Base-by-base conservation (phyloP, 2,888 invertebrate genomes). In the Pasiphila rectangulata region DNA sequence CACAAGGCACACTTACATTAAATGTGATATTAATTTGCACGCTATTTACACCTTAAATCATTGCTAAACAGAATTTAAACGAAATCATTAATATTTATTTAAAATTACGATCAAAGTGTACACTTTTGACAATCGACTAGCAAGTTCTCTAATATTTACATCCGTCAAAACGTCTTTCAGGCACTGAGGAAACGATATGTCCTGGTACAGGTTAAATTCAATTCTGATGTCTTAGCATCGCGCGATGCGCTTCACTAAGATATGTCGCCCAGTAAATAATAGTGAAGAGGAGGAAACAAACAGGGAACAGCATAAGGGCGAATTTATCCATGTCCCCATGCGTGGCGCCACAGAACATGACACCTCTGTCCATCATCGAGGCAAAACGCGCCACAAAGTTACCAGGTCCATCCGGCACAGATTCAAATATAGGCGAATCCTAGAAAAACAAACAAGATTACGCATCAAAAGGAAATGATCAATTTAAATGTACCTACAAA, bases 261-360 rank as follows among this genome's bases (percentile, higher is more conserved):
- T 92, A 92, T 46, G 90, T 88, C 55, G 90, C 90, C 92, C 91
- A 92, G 69, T 91, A 92, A 50, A 90, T 88, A 49, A 90, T 70
- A 29, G 90, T 83, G 64, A 92, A 92, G 2, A 91, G 79, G 21
- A 88, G 55, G 74, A 92, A 92, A 67, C 90, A 89, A 47, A 91
- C 51, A 0, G 92, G 92, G 68, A 92, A 92, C 27, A 91, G 51
- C 53, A 91, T 89, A n/a, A 92, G 83, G 4, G 91, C 91, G 53
- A 89, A 89, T 67, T 90, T 90, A 71, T 92, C 91, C 48, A 92
- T 75, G 24, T 89, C 78, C 17, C 91, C 92, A 55, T 91, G 85
- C 67, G 91, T 91, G 51, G 91, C 91, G 62, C 92, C 92, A 63
- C 91, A 91, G 64, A 90, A 92, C 75, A 92, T 85, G 21, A 91